Evolutionary conservation across 2,113 vertebrate genomes (phyloP), one percentile per base, ranked within the genome.

Genomic region (Mobula birostris): DNA sequence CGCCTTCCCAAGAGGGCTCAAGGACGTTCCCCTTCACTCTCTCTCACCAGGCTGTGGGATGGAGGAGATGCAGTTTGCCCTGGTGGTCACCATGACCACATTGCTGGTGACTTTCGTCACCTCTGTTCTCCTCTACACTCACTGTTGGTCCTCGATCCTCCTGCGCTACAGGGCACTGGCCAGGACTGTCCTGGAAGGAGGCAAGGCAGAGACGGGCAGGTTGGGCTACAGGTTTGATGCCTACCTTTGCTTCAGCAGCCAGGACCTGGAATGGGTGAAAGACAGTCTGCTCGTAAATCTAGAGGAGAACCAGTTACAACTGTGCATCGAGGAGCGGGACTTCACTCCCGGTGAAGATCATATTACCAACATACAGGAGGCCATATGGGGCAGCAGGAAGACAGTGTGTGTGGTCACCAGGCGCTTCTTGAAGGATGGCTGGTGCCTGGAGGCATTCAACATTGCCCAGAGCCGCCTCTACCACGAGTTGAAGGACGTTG

Each of bases 291-390:
- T 99, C 94, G 98, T 99, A 94, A 96, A 97, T 40, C 48, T 48
- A 48, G 95, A 97, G 27, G 96, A 95, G 76, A 99, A 99, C 94
- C 94, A 95, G 19, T 96, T 99, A 88, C 96, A 79, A 24, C 97
- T 98, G 72, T 99, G 98, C 95, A 98, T 99, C 48, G 98, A 99
- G 95, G 98, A 97, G 63, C 97, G 98, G 95, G 98, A 99, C 96
- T 99, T 99, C 94, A 93, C 98, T 61, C 98, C 98, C 0, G 98
- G 98, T 0, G 97, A 97, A 87, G 97, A 98, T 95, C 98, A 98
- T 77, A 96, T 98, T 0, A 95, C 95, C 94, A 98, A 98, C 95
- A 98, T 99, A 95, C 96, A 95, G 32, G 96, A 97, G 0, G 98
- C 98, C 7, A 96, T 99, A 95, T 98, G 97, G 96, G 95, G 95